Conservation (phyloP, 1,140 invertebrate genomes). For the Cherax destructor region DNA sequence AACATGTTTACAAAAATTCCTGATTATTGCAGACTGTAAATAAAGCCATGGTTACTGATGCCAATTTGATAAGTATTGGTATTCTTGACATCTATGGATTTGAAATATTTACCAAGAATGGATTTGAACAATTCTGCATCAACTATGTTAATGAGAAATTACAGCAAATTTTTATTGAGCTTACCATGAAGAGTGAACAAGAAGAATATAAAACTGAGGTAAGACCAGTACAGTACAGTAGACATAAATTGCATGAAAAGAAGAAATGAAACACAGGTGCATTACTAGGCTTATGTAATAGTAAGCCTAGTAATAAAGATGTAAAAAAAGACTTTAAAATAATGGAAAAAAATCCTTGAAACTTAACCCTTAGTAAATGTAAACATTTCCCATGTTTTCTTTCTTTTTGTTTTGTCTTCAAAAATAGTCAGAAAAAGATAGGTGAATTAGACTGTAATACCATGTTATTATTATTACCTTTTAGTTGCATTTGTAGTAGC, state of each 20-base stretch:
- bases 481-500: too few species aligned
- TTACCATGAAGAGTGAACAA: slow-evolving; percentile 85
- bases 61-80: slow-evolving; percentile 78
- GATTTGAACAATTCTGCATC: slow-evolving; percentile 94
- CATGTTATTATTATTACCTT: too few species aligned
- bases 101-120: slow-evolving; percentile 82
- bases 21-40: slow-evolving; percentile 79
- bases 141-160: slow-evolving; percentile 94
- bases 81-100: slow-evolving; percentile 84
- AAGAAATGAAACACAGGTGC: not conserved
- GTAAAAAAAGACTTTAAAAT: too few species aligned
- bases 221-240: not conserved
- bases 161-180: slow-evolving; percentile 87
- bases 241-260: not conserved
- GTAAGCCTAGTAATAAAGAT: too few species aligned
- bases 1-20: too few species aligned
- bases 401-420: too few species aligned
- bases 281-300: too few species aligned
- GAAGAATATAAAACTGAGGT: slow-evolving; percentile 80
- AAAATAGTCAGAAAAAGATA: too few species aligned
- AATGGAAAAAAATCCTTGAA: too few species aligned
- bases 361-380: too few species aligned
- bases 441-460: too few species aligned
- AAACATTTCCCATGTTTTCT: too few species aligned
- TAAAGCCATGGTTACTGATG: slow-evolving; percentile 80